These are phyloP conservation scores for Pterostichus madidus DNA, from an alignment of 2,888 invertebrate species.

Conservation along the genomic window DNA sequence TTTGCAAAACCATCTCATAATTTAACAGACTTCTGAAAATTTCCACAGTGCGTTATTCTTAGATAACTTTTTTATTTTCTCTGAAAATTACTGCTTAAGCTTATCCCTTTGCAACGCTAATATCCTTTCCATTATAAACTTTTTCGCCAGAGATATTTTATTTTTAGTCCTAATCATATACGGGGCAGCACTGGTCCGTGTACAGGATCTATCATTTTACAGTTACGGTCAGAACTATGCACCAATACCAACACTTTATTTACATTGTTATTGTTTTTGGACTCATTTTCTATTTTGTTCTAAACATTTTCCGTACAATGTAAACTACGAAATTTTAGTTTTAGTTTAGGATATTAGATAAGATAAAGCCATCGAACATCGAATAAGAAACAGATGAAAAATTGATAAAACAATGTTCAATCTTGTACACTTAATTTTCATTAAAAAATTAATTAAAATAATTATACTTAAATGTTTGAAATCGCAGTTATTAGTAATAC, in stretches of 20 bases:
- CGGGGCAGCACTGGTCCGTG: background rate
- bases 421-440: no score
- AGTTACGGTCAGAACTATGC: background rate
- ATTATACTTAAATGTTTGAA: no score
- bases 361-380: no score
- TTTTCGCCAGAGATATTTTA: conserved; percentile 34
- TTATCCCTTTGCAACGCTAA: conserved; percentile 20
- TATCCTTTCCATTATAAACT: conserved; percentile 47
- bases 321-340: no score
- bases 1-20: conserved; percentile 27
- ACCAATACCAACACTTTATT: no score
- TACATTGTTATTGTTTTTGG: no score
- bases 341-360: no score
- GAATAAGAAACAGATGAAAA: no score
- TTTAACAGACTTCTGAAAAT: conserved; percentile 49
- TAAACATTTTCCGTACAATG: no score
- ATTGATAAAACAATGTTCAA: no score
- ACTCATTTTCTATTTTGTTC: background rate
- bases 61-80: conserved; percentile 29
- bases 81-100: background rate
- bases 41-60: background rate
- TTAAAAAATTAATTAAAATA: no score
- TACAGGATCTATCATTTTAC: background rate
- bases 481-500: no score
- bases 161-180: conserved; percentile 21